These are phyloP conservation scores for Hemiprocne comata DNA, from an alignment of 2,113 vertebrate genomes.

Conservation along the genomic window DNA sequence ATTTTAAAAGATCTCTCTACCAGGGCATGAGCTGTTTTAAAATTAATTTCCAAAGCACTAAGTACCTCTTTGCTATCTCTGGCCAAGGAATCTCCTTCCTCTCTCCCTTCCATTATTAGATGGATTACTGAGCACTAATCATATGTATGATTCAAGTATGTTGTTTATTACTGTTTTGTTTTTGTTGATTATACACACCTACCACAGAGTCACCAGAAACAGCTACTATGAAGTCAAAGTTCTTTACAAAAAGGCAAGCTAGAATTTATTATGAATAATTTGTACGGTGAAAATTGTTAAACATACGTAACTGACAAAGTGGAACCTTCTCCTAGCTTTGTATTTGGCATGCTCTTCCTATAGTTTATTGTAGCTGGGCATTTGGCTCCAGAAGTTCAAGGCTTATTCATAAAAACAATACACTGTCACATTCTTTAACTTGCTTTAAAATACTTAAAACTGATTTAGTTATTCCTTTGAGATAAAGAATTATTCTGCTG, in stretches of 20 bases:
- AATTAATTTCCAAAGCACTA: not conserved
- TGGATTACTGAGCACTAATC: not conserved
- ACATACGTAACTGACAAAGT: not conserved
- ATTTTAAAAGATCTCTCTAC: not conserved
- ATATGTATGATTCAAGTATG: accelerated
- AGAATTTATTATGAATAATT: not conserved
- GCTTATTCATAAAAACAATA: not conserved
- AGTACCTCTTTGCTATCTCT: not conserved
- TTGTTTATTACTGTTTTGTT: not conserved
- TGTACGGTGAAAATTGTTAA: not conserved
- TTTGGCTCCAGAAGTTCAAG: not conserved
- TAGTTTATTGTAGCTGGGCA: not conserved
- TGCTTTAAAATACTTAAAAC: not conserved
- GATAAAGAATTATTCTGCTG: not conserved
- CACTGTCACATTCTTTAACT: not conserved
- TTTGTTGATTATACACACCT: not conserved
- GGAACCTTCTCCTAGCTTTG: not conserved
- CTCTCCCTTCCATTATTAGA: not conserved
- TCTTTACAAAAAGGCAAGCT: not conserved
- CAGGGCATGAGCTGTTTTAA: not conserved
- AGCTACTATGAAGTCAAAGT: not conserved
- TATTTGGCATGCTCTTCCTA: not conserved
- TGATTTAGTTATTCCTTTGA: not conserved
- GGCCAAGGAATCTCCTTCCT: not conserved
- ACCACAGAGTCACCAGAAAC: not conserved